phyloP scores from a whole-genome alignment of 1,140 invertebrate genomes.

The Probaryconus sp. region DNA sequence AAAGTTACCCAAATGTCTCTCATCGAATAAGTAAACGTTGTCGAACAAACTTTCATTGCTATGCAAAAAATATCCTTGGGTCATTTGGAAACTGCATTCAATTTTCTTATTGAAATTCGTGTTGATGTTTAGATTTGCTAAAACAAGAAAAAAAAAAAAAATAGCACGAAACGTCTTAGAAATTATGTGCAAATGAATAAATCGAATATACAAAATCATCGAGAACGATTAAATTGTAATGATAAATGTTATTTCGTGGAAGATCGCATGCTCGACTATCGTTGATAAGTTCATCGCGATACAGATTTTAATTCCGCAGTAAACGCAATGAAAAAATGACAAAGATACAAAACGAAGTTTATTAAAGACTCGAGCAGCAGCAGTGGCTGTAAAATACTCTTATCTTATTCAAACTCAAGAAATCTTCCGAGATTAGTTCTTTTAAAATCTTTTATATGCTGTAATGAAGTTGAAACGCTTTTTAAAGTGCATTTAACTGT shows the following conservation, averaged over 20 bases:
- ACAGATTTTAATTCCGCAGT: neutral
- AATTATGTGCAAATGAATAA: too few relatives aligned
- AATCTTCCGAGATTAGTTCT: slow-evolving; percentile 54
- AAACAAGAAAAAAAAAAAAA: too few relatives aligned
- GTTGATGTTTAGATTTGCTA: too few relatives aligned
- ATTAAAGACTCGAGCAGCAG: slow-evolving; percentile 37
- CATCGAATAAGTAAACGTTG: too few relatives aligned
- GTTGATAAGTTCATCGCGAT: slow-evolving; percentile 17
- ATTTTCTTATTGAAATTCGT: too few relatives aligned
- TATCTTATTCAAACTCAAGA: slow-evolving; percentile 54
- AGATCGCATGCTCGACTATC: neutral
- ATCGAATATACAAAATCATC: too few relatives aligned
- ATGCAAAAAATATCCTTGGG: too few relatives aligned
- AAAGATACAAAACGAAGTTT: slow-evolving; percentile 29
- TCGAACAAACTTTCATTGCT: too few relatives aligned
- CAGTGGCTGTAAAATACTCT: slow-evolving; percentile 48
- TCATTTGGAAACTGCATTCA: too few relatives aligned
- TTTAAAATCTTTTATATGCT: slow-evolving; percentile 57
- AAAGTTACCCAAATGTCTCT: too few relatives aligned
- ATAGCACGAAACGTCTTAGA: too few relatives aligned
- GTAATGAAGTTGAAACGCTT: slow-evolving; percentile 60
- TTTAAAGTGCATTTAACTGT: slow-evolving; percentile 49
- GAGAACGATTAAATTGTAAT: too few relatives aligned
- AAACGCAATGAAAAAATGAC: slow-evolving; percentile 8
- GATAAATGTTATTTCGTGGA: neutral